Base-by-base conservation (phyloP, 2,888 invertebrate genomes). In the Folsomia candida region DNA sequence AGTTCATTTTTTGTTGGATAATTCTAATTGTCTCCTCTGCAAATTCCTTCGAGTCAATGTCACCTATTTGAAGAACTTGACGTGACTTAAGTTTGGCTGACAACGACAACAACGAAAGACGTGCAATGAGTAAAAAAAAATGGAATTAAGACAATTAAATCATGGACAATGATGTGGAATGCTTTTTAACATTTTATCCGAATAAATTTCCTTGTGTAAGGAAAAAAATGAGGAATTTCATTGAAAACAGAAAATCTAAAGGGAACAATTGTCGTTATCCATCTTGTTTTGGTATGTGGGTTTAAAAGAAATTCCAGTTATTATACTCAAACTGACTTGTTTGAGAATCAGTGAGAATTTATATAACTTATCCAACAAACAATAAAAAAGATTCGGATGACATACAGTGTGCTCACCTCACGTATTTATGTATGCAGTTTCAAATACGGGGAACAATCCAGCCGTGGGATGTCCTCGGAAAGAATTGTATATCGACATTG, bases 1-100 rank as follows among this genome's bases (percentile, higher is more conserved):
- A 18, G 20, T 20, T 14, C 11, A 4, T 37, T 37, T 37, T 37
- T 37, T 14, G 4, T 9, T 9, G 37, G 14, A 37, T 9, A 37
- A 37, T 37, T 37, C 37, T 37, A 54, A 54, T 54, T 54, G 54
- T 54, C 54, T 54, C 37, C 37, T 54, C 54, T 14, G 54, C 20
- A 54, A 54, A 54, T 54, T 54, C 54, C 54, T 14, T 54, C 54
- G 54, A 54, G n/a, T 54, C 54, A 54, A 54, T 54, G 54, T 54
- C 54, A 18, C 47, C 47, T 47, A 47, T 47, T 18, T 47, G 47
- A 18, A 47, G 47, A 47, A 47, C 18, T 6, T 20, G 54, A 6
- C 4, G n/a, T 22, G 22, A 54, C 11, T 54, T 54, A 20, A 54
- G 4, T 14, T n/a, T 54, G 14, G 37, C 37, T 37, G 37, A 37